A percentile compares a stretch with the other conserved stretches of the same genome.
These are phyloP conservation scores for Tetramorium simillimum DNA, from an alignment of 1,140 invertebrate genomes.

Conservation along the genomic window DNA sequence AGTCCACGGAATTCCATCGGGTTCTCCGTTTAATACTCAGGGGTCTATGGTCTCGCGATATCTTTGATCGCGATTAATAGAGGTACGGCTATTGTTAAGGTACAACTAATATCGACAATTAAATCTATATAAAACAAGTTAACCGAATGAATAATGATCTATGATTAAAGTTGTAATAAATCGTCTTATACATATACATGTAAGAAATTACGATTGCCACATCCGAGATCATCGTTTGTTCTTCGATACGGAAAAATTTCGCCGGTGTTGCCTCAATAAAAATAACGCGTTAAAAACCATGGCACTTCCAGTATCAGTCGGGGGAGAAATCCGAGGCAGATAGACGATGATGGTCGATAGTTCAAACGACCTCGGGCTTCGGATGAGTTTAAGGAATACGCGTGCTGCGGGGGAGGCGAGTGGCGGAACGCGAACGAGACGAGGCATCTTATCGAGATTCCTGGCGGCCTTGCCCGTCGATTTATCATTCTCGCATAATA, in stretches of 20 bases:
- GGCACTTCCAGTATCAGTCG: neutral
- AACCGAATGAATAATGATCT: neutral
- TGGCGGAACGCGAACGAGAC: neutral
- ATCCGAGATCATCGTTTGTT: constrained; percentile 62
- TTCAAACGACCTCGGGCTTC: constrained; percentile 58
- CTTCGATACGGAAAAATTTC: constrained; percentile 48
- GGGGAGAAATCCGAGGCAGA: constrained; percentile 29
- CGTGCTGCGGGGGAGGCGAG: neutral
- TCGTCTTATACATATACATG: neutral
- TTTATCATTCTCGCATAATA: constrained; percentile 78
- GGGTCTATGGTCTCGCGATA: neutral
- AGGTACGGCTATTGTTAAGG: neutral
- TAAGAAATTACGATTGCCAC: neutral
- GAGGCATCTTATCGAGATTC: constrained; percentile 68
- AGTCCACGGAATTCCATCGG: constrained; percentile 33
- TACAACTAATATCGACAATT: constrained; percentile 2
- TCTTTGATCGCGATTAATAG: constrained; percentile 43
- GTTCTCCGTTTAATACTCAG: neutral
- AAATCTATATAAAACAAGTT: constrained; percentile 43
- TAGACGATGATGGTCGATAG: constrained; percentile 64
- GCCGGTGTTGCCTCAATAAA: neutral
- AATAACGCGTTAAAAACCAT: constrained; percentile 39
- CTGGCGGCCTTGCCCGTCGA: constrained; percentile 73
- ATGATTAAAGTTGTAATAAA: neutral
- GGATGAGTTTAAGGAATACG: constrained; percentile 63